Evolutionary conservation across 2,888 invertebrate genomes (phyloP).

Genomic region (Selenia dentaria): DNA sequence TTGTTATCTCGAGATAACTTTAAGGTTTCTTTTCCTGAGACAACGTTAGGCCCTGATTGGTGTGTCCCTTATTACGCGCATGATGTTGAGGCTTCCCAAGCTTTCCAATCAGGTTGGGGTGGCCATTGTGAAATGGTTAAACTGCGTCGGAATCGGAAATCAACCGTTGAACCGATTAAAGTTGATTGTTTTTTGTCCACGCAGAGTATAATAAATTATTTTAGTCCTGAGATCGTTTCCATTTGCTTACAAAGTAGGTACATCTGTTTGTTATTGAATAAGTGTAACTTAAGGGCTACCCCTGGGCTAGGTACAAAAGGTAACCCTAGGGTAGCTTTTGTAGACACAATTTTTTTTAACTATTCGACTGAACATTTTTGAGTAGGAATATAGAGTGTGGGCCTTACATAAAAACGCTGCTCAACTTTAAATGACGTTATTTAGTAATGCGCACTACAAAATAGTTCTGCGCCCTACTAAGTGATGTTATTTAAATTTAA

Average conservation of each 20-base stretch:
- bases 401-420: too few relatives aligned
- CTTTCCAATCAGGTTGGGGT: slow-evolving; percentile 24
- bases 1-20: too few relatives aligned
- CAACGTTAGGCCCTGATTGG: background rate
- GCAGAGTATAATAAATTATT: slow-evolving; percentile 16
- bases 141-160: slow-evolving; percentile 28
- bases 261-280: slow-evolving; percentile 6
- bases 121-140: slow-evolving; percentile 31
- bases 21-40: too few relatives aligned
- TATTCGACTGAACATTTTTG: too few relatives aligned
- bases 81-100: slow-evolving; percentile 8
- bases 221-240: slow-evolving; percentile 8
- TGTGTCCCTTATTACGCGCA: slow-evolving; percentile 1
- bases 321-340: too few relatives aligned
- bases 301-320: too few relatives aligned
- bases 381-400: too few relatives aligned
- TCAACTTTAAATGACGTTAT: too few relatives aligned
- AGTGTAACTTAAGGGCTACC: background rate
- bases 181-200: slow-evolving; percentile 21
- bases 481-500: too few relatives aligned
- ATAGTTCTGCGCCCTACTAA: too few relatives aligned
- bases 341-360: too few relatives aligned
- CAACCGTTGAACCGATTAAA: slow-evolving; percentile 25
- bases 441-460: too few relatives aligned
- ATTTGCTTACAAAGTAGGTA: background rate